Evolutionary conservation across 2,797 vertebrate species (phyloP), one percentile per base, ranked within the genome.

Genomic region (Antrozous pallidus): DNA sequence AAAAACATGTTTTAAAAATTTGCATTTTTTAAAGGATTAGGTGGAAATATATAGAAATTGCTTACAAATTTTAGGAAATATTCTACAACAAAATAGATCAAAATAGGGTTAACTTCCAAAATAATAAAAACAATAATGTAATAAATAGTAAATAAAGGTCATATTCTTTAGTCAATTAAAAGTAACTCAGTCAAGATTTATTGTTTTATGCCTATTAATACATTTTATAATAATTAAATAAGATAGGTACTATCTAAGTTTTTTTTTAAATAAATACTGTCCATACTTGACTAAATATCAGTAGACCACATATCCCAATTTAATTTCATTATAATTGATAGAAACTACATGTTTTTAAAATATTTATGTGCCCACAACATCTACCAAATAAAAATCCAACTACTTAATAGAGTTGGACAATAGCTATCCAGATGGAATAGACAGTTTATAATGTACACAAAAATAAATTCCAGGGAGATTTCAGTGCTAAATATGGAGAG

Each of bases 341-440:
- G 74, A 83, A 42, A 45, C 2, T 74, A 77, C 63, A 47, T 18
- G 75, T 42, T 91, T 91, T 73, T 24, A 16, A 80, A 87, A 51
- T 28, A 5, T 79, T 85, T 79, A 24, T 79, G 16, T 75, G 24
- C 42, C 49, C 12, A 45, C 8, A 20, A 56, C 36, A 13, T 22
- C 45, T 82, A 63, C 24, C 51, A 91, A 90, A 82, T 88, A 63
- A 89, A 94, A 82, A 49, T 38, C n/a, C 51, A 65, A n/a, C 14
- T 45, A 77, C 9, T 54, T 58, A 78, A 77, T 81, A 77, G 61
- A 85, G 14, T n/a, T 51, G 38, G 81, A 40, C 36, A 47, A 45
- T 71, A 24, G 20, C 51, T 79, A 24, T 38, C 49, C 6, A 13
- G 36, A 20, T 40, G 6, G 13, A 84, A 84, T 61, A 17, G 36